Base-by-base conservation (phyloP, 1,140 invertebrate species). In the Temnothorax nylanderi region DNA sequence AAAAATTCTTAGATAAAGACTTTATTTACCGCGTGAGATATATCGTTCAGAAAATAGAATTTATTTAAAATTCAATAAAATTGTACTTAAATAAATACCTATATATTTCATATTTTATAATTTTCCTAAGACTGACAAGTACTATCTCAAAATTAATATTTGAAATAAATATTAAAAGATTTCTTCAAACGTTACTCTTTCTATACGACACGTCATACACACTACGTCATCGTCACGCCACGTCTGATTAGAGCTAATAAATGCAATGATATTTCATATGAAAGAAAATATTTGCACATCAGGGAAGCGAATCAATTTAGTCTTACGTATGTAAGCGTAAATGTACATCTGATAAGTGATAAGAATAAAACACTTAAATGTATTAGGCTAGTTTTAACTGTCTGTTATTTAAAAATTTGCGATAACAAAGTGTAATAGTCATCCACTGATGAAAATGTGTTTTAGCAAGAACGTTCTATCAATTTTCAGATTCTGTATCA, bases 201-300 rank as follows among this genome's bases (percentile, higher is more conserved):
- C 18, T 65, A 13, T 5, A 21, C n/a, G 54, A 26, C 26, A 54
- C 13, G 7, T 26, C 26, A 26, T 26, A 1, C 26, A 26, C 26
- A 26, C 26, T 26, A 26, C 26, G 26, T 60, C 10, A 44, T 65
- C 32, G 7, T 8, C 11, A 44, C 11, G 18, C 18, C 21, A 58
- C 13, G n/a, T 82, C 37, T 58, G 67, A 82, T 69, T 44, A 81
- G 7, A 34, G 44, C 32, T 21, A 69, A 81, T 74, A 82, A 82
- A 74, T 82, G 64, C n/a, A 65, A 65, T 3, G 8, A 11, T 26
- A 44, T 67, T 67, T 67, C 64, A 3, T 2, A 41, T 44, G 3
- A 60, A 74, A 44, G 10, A 34, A 72, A 72, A 82, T 81, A 81
- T 82, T 72, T 82, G 67, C 37, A 1, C 3, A 34, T 47, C 16